Base-by-base conservation (phyloP, 2,113 vertebrate species). In the Typhlomys cinereus region DNA sequence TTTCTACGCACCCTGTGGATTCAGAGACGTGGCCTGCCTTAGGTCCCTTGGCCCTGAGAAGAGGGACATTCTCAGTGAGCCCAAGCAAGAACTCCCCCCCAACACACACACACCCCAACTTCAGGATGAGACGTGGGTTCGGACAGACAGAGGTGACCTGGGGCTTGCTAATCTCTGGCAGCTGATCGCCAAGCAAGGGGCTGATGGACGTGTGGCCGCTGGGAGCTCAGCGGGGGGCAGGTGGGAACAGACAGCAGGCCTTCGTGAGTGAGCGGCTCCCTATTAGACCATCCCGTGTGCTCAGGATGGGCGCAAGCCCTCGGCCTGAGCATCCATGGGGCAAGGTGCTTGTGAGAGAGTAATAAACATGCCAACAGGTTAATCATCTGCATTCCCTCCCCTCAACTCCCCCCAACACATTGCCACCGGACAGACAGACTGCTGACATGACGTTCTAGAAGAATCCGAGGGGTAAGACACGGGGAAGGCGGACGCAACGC, bases 401-500 rank as follows among this genome's bases (percentile, higher is more conserved):
- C 79, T 57, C 39, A 62, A 27, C 74, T 18, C 2, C 41, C 52
- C n/a, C 80, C 80, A 81, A 27, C 15, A 8, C 25, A 83, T 85
- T 85, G 92, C 82, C 76, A 84, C 50, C 31, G 73, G 76, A 94
- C 0, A 52, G 81, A 91, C 0, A 52, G 81, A 91, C 39, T n/a
- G 52, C n/a, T 89, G 95, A 92, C 83, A 83, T 79, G 4, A 52
- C 89, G 44, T 89, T 93, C 71, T 87, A 81, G 92, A 14, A 78
- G 86, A 97, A 85, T 89, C 74, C 92, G 94, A 92, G 62, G 94
- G 96, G 96, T 80, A 78, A 96, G 96, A 44, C 50, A 25, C 7
- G 34, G 93, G 87, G 70, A 52, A 88, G 93, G 94, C 78, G 92
- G 95, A 96, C 96, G 98, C 94, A 54, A 98, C 95, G 98, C 92